Evolutionary conservation across 2,797 vertebrate species (phyloP), one percentile per base, ranked within the genome.

Genomic region (Sebastes alutus): DNA sequence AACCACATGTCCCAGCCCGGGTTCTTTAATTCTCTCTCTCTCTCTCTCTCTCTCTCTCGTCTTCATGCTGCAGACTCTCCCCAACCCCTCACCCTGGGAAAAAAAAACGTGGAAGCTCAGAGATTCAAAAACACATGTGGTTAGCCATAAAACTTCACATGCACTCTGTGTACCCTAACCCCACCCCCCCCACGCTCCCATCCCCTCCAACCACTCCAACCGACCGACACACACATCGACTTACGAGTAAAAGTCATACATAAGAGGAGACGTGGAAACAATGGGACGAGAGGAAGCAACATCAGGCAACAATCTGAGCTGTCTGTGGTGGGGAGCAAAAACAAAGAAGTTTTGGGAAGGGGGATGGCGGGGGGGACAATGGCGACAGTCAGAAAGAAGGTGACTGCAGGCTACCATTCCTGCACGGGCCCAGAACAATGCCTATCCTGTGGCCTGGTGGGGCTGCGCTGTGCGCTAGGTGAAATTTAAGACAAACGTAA

Each of bases 101-200:
- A 78, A 93, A 94, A 92, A 91, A 77, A 93, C 61, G 71, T 89
- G 91, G 81, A 91, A 90, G 88, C 90, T 89, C 85, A 89, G 72
- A 93, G 93, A 95, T 91, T 90, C 85, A 89, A 89, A 94, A 94
- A 95, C 94, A 95, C 94, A 95, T 95, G 94, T 95, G 94, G 94
- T 94, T 88, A 92, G 91, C 91, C 92, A 93, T 95, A 94, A 96
- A 94, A 93, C 86, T 92, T 92, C 93, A 93, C 92, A 92, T 94
- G 92, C 86, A 92, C 92, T 92, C 88, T 87, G 76, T 87, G 90
- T 85, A 91, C 86, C 84, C 89, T 73, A 74, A 75, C 75, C 79
- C 82, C 81, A 22, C 30, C 61, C 0, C 11, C 1, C n/a, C 56
- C 14, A 38, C 16, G 23, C 75, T 72, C 76, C 71, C 77, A 76